Evolutionary conservation across 1,140 invertebrate genomes (phyloP).

Genomic region (Batillaria attramentaria): DNA sequence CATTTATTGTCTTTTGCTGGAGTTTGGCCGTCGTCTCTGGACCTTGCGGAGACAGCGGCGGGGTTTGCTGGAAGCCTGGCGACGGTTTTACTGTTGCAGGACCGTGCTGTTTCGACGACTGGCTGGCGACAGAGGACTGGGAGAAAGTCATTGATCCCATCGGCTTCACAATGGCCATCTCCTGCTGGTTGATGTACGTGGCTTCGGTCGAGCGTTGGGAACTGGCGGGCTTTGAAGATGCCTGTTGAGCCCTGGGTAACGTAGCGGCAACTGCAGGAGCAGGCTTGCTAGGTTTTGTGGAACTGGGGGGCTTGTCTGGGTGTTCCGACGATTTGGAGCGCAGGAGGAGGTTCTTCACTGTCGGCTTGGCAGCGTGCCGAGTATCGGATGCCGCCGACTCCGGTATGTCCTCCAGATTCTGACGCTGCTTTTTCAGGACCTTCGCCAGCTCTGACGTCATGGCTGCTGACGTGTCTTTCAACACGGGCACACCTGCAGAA

Average conservation of each 20-base stretch:
- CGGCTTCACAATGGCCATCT: conserved; percentile 8
- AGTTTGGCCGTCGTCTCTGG: too few species aligned
- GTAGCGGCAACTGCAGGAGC: background rate
- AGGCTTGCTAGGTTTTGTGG: background rate
- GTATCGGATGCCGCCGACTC: too few species aligned
- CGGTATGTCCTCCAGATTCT: background rate
- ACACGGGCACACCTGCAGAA: too few species aligned
- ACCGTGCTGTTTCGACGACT: too few species aligned
- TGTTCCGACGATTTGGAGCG: background rate
- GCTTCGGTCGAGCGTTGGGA: background rate
- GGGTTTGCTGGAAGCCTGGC: too few species aligned
- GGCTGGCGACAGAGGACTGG: too few species aligned
- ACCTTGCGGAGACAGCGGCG: too few species aligned
- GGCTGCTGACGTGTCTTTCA: background rate
- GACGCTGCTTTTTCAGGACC: background rate
- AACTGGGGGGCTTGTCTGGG: background rate
- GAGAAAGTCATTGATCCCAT: background rate
- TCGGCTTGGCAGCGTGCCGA: too few species aligned
- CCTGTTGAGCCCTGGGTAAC: background rate
- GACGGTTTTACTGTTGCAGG: too few species aligned
- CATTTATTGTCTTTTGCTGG: too few species aligned
- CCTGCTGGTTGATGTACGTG: conserved; percentile 2
- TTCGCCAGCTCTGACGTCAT: background rate
- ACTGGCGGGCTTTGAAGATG: background rate
- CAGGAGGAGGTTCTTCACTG: background rate